Evolutionary conservation across 2,797 vertebrate species (phyloP), one percentile per base, ranked within the genome.

Genomic region (Tolypeutes matacus): DNA sequence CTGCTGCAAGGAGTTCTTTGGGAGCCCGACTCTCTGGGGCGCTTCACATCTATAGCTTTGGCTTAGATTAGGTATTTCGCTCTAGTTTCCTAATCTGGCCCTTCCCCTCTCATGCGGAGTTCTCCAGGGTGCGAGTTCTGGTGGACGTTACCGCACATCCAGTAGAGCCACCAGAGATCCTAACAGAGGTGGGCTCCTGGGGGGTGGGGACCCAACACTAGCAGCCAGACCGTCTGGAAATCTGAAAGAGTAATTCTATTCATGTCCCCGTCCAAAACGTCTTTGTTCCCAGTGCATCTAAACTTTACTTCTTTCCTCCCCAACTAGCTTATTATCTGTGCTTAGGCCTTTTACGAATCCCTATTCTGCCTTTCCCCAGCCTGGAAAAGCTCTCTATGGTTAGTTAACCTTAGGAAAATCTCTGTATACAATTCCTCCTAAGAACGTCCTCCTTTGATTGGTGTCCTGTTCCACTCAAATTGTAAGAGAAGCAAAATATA

Each of bases 21-120:
- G 98, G 98, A 93, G 98, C 98, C 89, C 98, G 98, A 14, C 98
- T 98, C 11, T 96, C 97, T 9, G 98, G 98, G 95, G 97, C 97
- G 12, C 96, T 99, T 94, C 98, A 98, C 21, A 7, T 99, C 96
- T 99, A 98, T 39, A 97, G 82, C 0, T 81, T 98, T 15, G 34
- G 80, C 91, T 53, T 36, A 15, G 53, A 95, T 3, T 96, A 53
- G 77, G 78, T 82, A 42, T 8, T 31, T 20, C 23, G 5, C 36
- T 27, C 11, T 10, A 0, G 25, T 36, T 21, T 34, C 36, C 76
- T 53, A 7, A 25, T 7, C 31, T 21, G 58, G 1, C 65, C 27
- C 8, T 34, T 5, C 36, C 21, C 27, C 31, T 25, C 83, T 42
- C 9, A 2, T 20, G 83, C 51, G 14, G 17, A 72, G 51, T 83